Percentiles rank a stretch among this genome's conserved stretches.
Evolutionary conservation across 30 jellyfish, hydroid and myxozoan genomes (phyloP).

Genomic region (Nemopilema nomurai): DNA sequence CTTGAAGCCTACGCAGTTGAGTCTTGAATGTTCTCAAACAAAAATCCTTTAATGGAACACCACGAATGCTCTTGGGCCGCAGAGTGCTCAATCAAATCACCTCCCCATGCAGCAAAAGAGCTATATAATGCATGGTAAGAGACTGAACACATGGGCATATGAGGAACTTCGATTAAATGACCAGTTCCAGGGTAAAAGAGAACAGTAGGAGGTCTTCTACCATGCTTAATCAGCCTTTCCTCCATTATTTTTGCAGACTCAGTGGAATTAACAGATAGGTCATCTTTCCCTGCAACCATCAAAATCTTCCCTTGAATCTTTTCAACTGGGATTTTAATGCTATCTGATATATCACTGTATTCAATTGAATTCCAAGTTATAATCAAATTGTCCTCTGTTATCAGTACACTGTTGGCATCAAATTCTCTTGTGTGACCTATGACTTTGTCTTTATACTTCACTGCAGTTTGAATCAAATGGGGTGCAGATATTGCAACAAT

Average conservation of each 20-base stretch:
- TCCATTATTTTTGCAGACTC: conserved; percentile 18
- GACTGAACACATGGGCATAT: conserved; percentile 65
- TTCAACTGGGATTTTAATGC: conserved; percentile 21
- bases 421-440: conserved; percentile 8
- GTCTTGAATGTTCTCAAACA: conserved; percentile 16
- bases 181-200: conserved; percentile 70
- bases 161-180: conserved; percentile 81
- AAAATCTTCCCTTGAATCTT: conserved; percentile 35
- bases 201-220: conserved; percentile 1
- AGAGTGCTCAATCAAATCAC: conserved; percentile 45
- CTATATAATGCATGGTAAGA: conserved; percentile 17
- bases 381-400: not conserved
- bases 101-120: conserved; percentile 54
- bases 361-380: not conserved
- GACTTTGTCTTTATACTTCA: conserved; percentile 8
- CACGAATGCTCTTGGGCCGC: conserved; percentile 84
- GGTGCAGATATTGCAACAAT: conserved; percentile 43
- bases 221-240: not conserved
- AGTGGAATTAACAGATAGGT: not conserved
- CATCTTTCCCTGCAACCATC: conserved; percentile 44
- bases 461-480: not conserved
- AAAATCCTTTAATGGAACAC: conserved; percentile 47
- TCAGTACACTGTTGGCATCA: not conserved
- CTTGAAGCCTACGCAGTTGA: no score
- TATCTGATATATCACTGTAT: not conserved